These are phyloP conservation scores for Enoplosus armatus DNA, from an alignment of 2,797 vertebrate genomes.

Conservation along the genomic window DNA sequence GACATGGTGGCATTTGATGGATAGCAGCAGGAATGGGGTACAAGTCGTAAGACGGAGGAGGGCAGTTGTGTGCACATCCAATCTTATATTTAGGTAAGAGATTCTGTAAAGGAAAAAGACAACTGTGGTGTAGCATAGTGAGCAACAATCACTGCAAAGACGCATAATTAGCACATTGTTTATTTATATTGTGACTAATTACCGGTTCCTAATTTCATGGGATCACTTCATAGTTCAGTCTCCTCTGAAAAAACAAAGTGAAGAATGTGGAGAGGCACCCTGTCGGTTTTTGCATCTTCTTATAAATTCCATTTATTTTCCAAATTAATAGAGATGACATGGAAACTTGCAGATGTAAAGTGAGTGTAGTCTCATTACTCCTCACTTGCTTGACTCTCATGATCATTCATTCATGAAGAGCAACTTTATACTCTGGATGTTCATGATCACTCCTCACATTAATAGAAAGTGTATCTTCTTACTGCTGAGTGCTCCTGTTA, in stretches of 20 bases:
- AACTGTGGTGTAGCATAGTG: not conserved
- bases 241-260: constrained; percentile 8
- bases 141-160: not conserved
- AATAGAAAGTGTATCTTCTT: constrained; percentile 2
- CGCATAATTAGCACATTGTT: constrained; percentile 8
- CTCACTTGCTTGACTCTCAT: not conserved
- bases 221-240: constrained; percentile 7
- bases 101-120: too few relatives aligned
- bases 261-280: not conserved
- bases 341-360: constrained; percentile 10
- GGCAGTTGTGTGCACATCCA: not conserved
- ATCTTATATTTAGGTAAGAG: not conserved
- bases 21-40: not conserved
- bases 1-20: not conserved
- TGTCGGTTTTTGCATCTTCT: not conserved
- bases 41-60: not conserved
- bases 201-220: constrained; percentile 16
- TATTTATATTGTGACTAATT: constrained; percentile 17
- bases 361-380: not conserved
- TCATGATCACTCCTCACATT: not conserved
- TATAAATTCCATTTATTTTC: not conserved
- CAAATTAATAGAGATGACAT: not conserved
- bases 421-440: constrained; percentile 4
- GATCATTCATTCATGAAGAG: constrained; percentile 5
- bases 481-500: constrained; percentile 32